Conservation (phyloP, 1,140 invertebrate species). For the Hermetia illucens region DNA sequence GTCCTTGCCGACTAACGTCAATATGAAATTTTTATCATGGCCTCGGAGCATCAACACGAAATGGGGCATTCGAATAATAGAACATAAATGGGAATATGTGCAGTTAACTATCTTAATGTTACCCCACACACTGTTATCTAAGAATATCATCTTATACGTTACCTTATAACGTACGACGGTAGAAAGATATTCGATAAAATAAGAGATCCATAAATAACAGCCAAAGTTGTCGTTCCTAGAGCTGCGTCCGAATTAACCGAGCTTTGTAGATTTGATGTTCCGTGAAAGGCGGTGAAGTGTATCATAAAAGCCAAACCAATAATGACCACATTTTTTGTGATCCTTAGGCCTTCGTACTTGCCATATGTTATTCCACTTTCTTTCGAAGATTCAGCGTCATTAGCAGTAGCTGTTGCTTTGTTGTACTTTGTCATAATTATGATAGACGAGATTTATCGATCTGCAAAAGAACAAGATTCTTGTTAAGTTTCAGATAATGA, state of each 20-base stretch:
- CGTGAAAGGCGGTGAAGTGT: conserved; percentile 83
- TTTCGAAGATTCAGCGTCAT: no score
- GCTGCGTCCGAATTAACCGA: conserved; percentile 75
- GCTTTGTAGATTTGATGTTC: conserved; percentile 78
- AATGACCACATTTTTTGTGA: conserved; percentile 72
- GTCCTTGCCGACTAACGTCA: no score
- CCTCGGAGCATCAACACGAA: no score
- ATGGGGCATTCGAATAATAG: no score
- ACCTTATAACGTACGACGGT: conserved; percentile 39
- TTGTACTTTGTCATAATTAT: not conserved
- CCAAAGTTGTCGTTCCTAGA: conserved; percentile 67
- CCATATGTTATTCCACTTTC: no score
- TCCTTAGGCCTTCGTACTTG: conserved; percentile 34
- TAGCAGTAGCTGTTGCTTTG: conserved; percentile 1
- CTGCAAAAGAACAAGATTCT: no score
- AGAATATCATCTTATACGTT: conserved; percentile 65
- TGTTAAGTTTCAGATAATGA: no score
- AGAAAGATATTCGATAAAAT: conserved; percentile 87
- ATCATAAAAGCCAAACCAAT: conserved; percentile 82
- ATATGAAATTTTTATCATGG: no score
- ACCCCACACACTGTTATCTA: no score
- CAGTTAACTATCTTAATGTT: no score
- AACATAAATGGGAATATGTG: no score
- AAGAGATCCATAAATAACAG: conserved; percentile 76
- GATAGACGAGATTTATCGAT: no score